phyloP scores from a whole-genome alignment of 2,113 vertebrate species.

The Apteryx owenii region DNA sequence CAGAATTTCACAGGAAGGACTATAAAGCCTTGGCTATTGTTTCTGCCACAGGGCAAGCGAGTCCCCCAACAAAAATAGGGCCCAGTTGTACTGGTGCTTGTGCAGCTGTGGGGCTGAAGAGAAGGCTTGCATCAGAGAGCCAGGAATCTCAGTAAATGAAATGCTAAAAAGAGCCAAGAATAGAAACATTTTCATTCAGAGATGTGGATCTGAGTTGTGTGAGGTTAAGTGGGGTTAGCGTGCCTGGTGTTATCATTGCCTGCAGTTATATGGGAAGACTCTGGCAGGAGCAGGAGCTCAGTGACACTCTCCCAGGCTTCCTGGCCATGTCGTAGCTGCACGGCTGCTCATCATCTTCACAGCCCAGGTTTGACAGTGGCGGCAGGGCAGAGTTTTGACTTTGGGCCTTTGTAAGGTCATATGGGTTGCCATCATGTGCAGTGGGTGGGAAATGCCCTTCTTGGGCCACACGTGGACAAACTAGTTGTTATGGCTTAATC shows the following conservation, averaged over 20 bases:
- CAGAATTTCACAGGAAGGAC: not conserved
- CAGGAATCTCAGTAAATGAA: not conserved
- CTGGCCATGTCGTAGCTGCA: not conserved
- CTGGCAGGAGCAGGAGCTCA: not conserved
- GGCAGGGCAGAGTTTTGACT: not conserved
- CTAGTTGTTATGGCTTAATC: not conserved
- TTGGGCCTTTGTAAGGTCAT: not conserved
- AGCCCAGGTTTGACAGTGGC: not conserved
- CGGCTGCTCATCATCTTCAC: not conserved
- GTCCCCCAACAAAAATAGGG: not conserved
- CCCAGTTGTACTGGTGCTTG: not conserved
- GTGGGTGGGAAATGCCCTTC: not conserved
- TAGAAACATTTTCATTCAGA: not conserved
- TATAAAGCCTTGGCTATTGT: not conserved
- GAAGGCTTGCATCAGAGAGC: not conserved
- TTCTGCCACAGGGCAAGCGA: not conserved
- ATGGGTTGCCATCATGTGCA: too few species aligned
- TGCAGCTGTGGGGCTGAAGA: not conserved
- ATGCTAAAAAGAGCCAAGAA: not conserved
- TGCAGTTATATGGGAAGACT: not conserved
- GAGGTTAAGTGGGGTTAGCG: not conserved
- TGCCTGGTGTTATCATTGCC: not conserved
- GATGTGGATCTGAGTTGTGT: not conserved
- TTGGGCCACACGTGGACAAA: accelerated
- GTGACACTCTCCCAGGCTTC: not conserved